Evolutionary conservation across 2,797 vertebrate genomes (phyloP).

Genomic region (Clarias laeviceps): DNA sequence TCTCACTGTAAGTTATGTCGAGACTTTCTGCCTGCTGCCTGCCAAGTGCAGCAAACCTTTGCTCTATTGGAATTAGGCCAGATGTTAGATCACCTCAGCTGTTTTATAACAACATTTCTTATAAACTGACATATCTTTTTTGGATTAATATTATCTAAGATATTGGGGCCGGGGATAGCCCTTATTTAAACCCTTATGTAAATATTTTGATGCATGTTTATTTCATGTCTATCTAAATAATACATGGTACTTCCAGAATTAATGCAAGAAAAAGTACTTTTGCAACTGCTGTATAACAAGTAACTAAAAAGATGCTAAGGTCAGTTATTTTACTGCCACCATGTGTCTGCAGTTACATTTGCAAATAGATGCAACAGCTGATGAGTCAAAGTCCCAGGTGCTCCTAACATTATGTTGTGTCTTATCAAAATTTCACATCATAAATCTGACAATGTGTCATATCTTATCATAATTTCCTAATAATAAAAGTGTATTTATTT

Average conservation of each 20-base stretch:
- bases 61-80: background rate
- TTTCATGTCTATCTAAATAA: background rate
- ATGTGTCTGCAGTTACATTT: background rate
- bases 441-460: background rate
- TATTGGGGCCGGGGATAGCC: no score
- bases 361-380: background rate
- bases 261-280: background rate
- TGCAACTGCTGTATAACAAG: background rate
- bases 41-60: background rate
- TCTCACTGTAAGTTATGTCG: background rate
- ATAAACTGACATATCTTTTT: background rate
- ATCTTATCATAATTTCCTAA: background rate
- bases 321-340: constrained; percentile 17
- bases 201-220: background rate
- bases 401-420: background rate
- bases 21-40: background rate
- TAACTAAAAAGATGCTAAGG: background rate
- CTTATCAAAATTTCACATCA: background rate
- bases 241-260: background rate
- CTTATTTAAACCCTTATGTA: background rate
- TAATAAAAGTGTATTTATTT: background rate
- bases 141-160: background rate
- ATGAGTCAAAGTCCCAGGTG: constrained; percentile 10
- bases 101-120: background rate
- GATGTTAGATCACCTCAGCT: constrained; percentile 8